Percentiles rank a stretch among this genome's conserved stretches.
Evolutionary conservation across 1,140 invertebrate species (phyloP).

Genomic region (Drosophila kurseongensis): DNA sequence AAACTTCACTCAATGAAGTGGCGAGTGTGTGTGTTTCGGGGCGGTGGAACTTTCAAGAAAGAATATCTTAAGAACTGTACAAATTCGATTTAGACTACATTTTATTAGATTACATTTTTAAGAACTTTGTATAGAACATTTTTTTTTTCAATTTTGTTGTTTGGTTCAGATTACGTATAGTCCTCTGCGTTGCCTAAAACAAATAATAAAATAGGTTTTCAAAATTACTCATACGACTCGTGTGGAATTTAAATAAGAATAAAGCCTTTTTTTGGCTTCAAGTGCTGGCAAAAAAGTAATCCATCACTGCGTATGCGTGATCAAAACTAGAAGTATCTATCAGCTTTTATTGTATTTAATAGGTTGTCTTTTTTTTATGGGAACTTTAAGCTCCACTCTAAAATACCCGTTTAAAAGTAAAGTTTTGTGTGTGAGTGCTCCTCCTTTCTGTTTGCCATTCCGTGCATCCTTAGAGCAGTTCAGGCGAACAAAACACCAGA

Average conservation of each 20-base stretch:
- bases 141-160: too few relatives aligned
- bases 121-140: too few relatives aligned
- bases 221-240: neutral
- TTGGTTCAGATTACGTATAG: neutral
- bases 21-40: neutral
- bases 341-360: neutral
- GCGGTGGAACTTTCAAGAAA: neutral
- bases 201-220: neutral
- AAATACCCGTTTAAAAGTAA: neutral
- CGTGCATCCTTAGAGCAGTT: conserved; percentile 32
- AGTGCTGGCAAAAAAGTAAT: neutral
- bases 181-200: neutral
- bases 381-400: neutral
- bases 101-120: too few relatives aligned
- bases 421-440: neutral
- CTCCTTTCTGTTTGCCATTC: conserved; percentile 11
- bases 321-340: neutral
- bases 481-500: conserved; percentile 19
- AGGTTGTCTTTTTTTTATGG: neutral
- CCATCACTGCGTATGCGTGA: neutral
- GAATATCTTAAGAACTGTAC: neutral
- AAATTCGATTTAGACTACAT: too few relatives aligned
- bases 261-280: neutral
- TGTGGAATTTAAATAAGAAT: neutral
- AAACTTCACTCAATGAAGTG: conserved; percentile 50